Evolutionary conservation across 1,140 invertebrate species (phyloP).

Genomic region (Bombyx mandarina): DNA sequence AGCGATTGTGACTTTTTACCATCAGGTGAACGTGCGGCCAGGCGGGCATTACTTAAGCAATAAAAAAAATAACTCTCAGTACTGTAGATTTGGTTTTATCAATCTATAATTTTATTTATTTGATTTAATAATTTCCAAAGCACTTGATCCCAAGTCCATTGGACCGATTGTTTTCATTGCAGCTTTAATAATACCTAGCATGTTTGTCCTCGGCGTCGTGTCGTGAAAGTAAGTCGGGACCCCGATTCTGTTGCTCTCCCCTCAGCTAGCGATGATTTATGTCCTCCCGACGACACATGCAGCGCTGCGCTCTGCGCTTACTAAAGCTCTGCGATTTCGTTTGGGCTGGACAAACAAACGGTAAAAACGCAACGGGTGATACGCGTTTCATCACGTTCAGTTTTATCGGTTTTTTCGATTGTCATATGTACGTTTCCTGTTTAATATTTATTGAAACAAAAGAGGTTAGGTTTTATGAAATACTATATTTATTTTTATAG

Average conservation of each 20-base stretch:
- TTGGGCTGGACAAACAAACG: conserved; percentile 24
- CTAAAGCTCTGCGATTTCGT: conserved; percentile 43
- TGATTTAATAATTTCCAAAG: background rate
- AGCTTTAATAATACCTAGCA: conserved; percentile 11
- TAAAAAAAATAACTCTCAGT: too few species aligned
- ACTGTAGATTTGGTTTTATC: too few species aligned
- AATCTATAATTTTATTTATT: too few species aligned
- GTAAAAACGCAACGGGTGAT: conserved; percentile 2
- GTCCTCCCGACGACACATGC: conserved; percentile 55
- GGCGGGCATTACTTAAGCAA: too few species aligned
- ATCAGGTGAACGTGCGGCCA: too few species aligned
- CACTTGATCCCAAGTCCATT: conserved; percentile 8
- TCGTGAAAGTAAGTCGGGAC: conserved; percentile 49
- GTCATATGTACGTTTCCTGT: too few species aligned
- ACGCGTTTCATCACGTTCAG: background rate
- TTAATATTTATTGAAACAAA: too few species aligned
- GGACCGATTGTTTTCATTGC: conserved; percentile 10
- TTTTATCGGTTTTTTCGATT: too few species aligned
- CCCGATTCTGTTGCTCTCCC: conserved; percentile 34
- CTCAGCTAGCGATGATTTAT: conserved; percentile 52
- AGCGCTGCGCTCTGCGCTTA: conserved; percentile 44
- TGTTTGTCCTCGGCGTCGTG: conserved; percentile 24
- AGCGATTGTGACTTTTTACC: too few species aligned
- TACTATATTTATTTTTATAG: too few species aligned
- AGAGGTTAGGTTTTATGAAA: too few species aligned